phyloP scores from a whole-genome alignment of 2,797 vertebrate genomes.

The Poeciliopsis gracilis region DNA sequence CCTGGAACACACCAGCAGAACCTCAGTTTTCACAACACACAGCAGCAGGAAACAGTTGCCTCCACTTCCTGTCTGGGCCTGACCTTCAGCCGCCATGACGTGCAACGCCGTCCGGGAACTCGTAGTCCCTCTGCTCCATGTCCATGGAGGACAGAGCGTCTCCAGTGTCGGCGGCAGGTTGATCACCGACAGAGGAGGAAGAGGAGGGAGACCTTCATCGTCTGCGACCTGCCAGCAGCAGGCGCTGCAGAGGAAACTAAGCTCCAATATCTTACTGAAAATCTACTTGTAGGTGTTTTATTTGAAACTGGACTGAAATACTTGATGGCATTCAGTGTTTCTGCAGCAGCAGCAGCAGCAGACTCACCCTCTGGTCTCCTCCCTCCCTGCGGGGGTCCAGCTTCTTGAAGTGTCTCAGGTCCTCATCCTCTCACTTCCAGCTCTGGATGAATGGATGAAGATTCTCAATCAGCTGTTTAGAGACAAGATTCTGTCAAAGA shows the following conservation, averaged over 20 bases:
- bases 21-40: constrained; percentile 9
- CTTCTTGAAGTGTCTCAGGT: constrained; percentile 98
- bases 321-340: too few species aligned
- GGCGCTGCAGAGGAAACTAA: not conserved
- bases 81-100: constrained; percentile 95
- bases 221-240: constrained; percentile 6
- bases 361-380: constrained; percentile 95
- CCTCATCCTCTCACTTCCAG: too few species aligned
- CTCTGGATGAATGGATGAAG: too few species aligned
- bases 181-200: constrained; percentile 86
- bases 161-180: constrained; percentile 94
- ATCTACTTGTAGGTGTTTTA: too few species aligned
- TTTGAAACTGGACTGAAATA: too few species aligned
- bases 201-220: not conserved
- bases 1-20: constrained; percentile 74
- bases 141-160: constrained; percentile 98
- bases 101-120: constrained; percentile 95
- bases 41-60: too few species aligned
- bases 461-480: too few species aligned
- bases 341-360: not conserved
- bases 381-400: constrained; percentile 97
- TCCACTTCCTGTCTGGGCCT: not conserved
- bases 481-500: too few species aligned
- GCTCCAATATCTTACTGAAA: too few species aligned
- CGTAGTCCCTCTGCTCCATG: constrained; percentile 98